A percentile compares a stretch with the other conserved stretches of the same genome.
These are phyloP conservation scores for Drosophila burlai DNA, from an alignment of 1,140 invertebrate species.

Conservation along the genomic window DNA sequence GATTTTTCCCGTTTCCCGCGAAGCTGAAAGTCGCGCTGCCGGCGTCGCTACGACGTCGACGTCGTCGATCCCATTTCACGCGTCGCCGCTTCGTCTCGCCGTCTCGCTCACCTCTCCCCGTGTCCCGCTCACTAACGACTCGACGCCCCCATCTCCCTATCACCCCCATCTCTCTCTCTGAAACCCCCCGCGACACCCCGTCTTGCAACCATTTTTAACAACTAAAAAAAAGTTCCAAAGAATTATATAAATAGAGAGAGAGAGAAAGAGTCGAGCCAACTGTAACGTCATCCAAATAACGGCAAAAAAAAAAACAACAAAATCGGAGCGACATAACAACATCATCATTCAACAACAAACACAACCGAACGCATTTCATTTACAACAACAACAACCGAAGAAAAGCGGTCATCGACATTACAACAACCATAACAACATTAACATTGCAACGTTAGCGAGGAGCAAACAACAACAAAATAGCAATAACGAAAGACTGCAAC, in stretches of 20 bases:
- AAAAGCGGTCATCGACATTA: conserved; percentile 59
- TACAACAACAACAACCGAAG: conserved; percentile 36
- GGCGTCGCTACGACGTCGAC: conserved; percentile 33
- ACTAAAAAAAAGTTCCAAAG: conserved; percentile 13
- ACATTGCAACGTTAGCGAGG: conserved; percentile 15
- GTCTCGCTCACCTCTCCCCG: conserved; percentile 46
- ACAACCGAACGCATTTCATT: conserved; percentile 60
- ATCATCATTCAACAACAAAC: conserved; percentile 18
- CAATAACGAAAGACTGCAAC: conserved; percentile 87
- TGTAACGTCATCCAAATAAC: conserved; percentile 39
- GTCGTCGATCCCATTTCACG: conserved; percentile 63
- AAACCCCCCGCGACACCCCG: conserved; percentile 9
- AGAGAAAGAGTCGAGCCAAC: conserved; percentile 48
- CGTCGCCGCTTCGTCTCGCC: conserved; percentile 69
- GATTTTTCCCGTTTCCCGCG: conserved; percentile 35
- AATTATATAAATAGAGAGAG: conserved; percentile 36
- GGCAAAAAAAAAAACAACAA: conserved; percentile 15
- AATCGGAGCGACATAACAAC: conserved; percentile 11
- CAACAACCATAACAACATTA: conserved; percentile 42
- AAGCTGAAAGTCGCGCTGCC: conserved; percentile 33
- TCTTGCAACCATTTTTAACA: conserved; percentile 9
- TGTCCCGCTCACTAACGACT: conserved; percentile 8
- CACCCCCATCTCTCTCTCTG: conserved; percentile 27
- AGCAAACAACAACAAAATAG: conserved; percentile 48
- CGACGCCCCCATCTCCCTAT: not conserved